Conservation (phyloP, 2,113 vertebrate genomes). For the Polyodon spathula region DNA sequence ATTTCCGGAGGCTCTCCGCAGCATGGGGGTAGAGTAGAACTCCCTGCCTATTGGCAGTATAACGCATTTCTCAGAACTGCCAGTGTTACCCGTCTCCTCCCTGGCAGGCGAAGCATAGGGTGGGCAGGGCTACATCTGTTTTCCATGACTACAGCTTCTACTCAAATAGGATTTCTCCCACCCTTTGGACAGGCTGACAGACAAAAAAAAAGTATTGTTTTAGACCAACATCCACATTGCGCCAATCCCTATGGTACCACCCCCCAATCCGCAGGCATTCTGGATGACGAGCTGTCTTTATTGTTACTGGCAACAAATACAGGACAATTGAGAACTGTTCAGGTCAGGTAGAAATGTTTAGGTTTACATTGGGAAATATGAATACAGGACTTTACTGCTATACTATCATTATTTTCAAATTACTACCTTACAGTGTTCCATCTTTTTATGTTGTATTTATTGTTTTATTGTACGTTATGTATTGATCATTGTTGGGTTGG, state of each 20-base stretch:
- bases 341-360: too few species aligned
- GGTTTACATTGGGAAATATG: not conserved
- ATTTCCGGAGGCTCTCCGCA: too few species aligned
- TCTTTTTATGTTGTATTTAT: too few species aligned
- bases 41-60: not conserved
- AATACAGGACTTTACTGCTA: not conserved
- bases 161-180: slow-evolving; percentile 2
- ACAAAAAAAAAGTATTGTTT: slow-evolving; percentile 3
- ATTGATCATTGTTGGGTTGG: too few species aligned
- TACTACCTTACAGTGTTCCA: too few species aligned
- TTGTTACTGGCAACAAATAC: slow-evolving; percentile 22
- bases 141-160: not conserved
- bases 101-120: not conserved
- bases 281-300: slow-evolving; percentile 19
- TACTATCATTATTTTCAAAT: too few species aligned
- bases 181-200: slow-evolving; percentile 2
- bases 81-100: not conserved
- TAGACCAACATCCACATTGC: not conserved
- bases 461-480: too few species aligned
- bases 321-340: slow-evolving; percentile 17
- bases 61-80: not conserved
- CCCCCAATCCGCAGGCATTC: slow-evolving; percentile 4
- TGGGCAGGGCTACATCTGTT: not conserved
- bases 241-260: slow-evolving; percentile 8
- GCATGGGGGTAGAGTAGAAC: not conserved